These are phyloP conservation scores for Phortica okadai DNA, from an alignment of 2,888 invertebrate genomes.

Conservation along the genomic window DNA sequence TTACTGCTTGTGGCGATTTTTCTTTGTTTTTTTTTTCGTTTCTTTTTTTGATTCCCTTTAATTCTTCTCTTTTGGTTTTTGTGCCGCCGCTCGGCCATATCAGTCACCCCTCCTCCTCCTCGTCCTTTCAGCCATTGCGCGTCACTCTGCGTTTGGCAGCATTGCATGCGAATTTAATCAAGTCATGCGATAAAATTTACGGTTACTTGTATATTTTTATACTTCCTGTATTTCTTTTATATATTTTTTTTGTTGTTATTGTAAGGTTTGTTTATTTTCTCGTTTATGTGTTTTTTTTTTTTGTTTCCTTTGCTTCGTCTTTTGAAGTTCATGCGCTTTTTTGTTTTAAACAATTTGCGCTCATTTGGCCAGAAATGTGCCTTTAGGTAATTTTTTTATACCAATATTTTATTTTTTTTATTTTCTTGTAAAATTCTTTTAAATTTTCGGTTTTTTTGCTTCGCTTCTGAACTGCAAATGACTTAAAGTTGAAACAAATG, in stretches of 20 bases:
- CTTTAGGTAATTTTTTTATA: slow-evolving; percentile 36
- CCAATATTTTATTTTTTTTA: slow-evolving; percentile 11
- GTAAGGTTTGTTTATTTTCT: not conserved
- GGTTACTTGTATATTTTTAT: slow-evolving; percentile 56
- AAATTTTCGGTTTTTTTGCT: slow-evolving; percentile 42
- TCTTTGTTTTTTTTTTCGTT: slow-evolving; percentile 32
- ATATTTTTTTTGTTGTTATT: not conserved
- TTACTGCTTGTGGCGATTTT: not conserved
- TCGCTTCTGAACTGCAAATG: slow-evolving; percentile 9
- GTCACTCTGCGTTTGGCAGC: slow-evolving; percentile 40
- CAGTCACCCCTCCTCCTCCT: slow-evolving; percentile 8
- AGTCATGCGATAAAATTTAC: slow-evolving; percentile 75
- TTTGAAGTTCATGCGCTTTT: slow-evolving; percentile 41
- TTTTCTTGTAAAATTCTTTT: slow-evolving; percentile 38
- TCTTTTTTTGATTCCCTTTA: slow-evolving; percentile 41
- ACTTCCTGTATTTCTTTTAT: slow-evolving; percentile 19
- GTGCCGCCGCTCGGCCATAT: slow-evolving; percentile 39
- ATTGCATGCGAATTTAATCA: slow-evolving; percentile 73
- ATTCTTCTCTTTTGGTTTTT: slow-evolving; percentile 40
- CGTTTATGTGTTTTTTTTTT: not conserved
- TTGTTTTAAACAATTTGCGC: slow-evolving; percentile 64
- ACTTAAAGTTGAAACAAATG: slow-evolving; percentile 7
- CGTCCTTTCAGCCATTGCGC: not conserved
- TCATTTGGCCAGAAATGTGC: slow-evolving; percentile 38
- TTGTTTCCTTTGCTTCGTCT: slow-evolving; percentile 10